phyloP scores from a whole-genome alignment of 1,140 invertebrate species.

The Batillaria attramentaria region DNA sequence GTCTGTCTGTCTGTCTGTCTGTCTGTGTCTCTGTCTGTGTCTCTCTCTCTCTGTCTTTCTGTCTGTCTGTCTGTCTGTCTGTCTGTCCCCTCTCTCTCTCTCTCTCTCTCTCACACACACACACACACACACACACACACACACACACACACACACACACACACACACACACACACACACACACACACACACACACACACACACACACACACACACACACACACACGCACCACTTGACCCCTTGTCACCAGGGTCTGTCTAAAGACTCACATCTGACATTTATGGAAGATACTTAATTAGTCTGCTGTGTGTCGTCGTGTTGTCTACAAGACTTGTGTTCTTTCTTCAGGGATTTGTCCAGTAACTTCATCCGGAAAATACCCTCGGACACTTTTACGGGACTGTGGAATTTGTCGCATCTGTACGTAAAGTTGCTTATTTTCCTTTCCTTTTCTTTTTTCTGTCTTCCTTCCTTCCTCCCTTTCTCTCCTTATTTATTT shows the following conservation, averaged over 20 bases:
- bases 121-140: conserved; percentile 17
- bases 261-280: too few relatives aligned
- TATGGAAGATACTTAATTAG: too few relatives aligned
- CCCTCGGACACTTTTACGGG: not conserved
- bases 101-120: not conserved
- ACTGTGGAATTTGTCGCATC: not conserved
- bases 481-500: too few relatives aligned
- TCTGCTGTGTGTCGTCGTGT: too few relatives aligned
- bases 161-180: not conserved
- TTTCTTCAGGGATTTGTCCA: not conserved
- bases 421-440: too few relatives aligned
- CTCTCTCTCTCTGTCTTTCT: not conserved
- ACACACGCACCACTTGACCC: not conserved
- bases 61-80: not conserved
- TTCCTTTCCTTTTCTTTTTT: too few relatives aligned
- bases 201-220: not conserved
- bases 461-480: too few relatives aligned
- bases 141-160: conserved; percentile 10
- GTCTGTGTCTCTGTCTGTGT: not conserved
- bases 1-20: conserved; percentile 1
- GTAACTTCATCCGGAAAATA: not conserved
- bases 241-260: too few relatives aligned
- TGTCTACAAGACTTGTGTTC: too few relatives aligned
- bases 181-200: not conserved
- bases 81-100: not conserved